Evolutionary conservation across 2,888 invertebrate genomes (phyloP), one percentile per base, ranked within the genome.

Genomic region (Drosophila koepferae): DNA sequence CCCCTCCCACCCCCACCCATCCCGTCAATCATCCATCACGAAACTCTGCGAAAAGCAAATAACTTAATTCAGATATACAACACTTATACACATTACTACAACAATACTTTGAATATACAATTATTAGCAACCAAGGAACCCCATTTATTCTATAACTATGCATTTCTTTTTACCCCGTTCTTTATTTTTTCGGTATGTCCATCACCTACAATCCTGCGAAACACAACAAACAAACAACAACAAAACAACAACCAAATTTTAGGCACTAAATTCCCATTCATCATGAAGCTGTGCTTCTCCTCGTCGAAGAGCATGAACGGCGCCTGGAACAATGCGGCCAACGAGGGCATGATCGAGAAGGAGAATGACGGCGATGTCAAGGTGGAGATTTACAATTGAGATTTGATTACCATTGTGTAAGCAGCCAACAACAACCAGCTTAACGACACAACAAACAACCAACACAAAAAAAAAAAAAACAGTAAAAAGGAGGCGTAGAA

Each of bases 201-300:
- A 16, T 14, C 59, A 20, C 16, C 46, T 23, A 34, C 44, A 55
- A 55, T 14, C 28, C 41, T 55, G 55, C 55, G 55, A 54, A 54
- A 41, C 41, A 55, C 28, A 41, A 55, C 41, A 55, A 23, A 53
- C 16, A 28, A 28, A 28, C 5, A 20, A 20, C 12, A 20, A 44
- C 18, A 18, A 51, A 8, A 36, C 7, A 34, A 49, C 4, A 10
- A 38, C 31, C 3, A 34, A 41, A 53, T 54, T 53, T 51, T 55
- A 98, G 98, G 97, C 93, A 98, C 98, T 82, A 99, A 99, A 94
- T 98, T 98, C 94, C 99, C 99, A 84, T 99, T 98, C 95, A 97
- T 99, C 91, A 97, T 99, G 97, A 99, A 99, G 94, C 94, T 99
- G 87, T 99, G 99, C 93, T 99, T 99, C 95, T 99, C 99, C 23